These are phyloP conservation scores for Takifugu flavidus DNA, from an alignment of 2,113 vertebrate genomes.

Conservation along the genomic window DNA sequence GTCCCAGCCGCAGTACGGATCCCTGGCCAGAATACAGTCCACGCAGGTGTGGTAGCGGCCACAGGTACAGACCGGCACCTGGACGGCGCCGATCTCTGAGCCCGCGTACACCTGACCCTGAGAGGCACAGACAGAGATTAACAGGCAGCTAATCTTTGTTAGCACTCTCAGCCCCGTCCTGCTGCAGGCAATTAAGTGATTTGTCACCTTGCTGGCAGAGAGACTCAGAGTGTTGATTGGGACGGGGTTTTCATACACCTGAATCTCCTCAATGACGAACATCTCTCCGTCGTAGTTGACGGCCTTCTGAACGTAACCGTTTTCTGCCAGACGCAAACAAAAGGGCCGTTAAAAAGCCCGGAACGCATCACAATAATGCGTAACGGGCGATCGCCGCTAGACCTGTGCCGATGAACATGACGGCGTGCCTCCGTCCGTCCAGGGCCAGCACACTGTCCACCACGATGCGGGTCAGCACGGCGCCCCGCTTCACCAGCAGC, in stretches of 20 bases:
- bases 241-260: conserved; percentile 60
- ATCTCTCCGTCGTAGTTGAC: conserved; percentile 73
- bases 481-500: conserved; percentile 65
- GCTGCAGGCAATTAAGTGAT: neutral
- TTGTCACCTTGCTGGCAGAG: conserved; percentile 67
- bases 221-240: conserved; percentile 69
- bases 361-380: too few species aligned
- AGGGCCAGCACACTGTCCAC: conserved; percentile 67
- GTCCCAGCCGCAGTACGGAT: conserved; percentile 78
- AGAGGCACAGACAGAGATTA: conserved; percentile 1
- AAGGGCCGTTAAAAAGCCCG: neutral
- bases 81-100: conserved; percentile 64
- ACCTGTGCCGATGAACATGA: conserved; percentile 82
- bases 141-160: neutral
- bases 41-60: conserved; percentile 57
- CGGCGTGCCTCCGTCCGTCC: conserved; percentile 53
- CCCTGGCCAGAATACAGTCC: conserved; percentile 77
- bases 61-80: conserved; percentile 74
- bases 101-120: conserved; percentile 73
- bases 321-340: conserved; percentile 63
- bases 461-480: conserved; percentile 69
- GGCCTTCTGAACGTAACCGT: conserved; percentile 79
- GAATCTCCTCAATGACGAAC: conserved; percentile 78
- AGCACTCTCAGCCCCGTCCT: too few species aligned
- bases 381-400: conserved; percentile 1